Percentiles rank a stretch among this genome's conserved stretches.
Conservation (phyloP, 2,113 vertebrate species). For the Chaetorhynchus papuensis region DNA sequence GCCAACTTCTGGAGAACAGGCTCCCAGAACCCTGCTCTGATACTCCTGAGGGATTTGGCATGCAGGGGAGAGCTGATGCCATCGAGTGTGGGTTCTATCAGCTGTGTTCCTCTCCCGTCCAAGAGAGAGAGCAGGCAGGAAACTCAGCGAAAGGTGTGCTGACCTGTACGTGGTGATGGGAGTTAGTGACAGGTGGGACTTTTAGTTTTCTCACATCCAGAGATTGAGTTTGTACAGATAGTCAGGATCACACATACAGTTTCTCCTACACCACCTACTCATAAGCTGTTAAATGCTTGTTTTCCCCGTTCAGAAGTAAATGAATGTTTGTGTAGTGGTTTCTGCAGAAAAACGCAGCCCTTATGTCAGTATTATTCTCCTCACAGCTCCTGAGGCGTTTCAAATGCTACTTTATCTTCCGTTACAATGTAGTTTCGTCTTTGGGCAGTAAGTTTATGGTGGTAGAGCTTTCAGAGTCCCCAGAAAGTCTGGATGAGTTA, state of each 20-base stretch:
- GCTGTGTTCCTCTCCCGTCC: neutral
- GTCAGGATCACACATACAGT: neutral
- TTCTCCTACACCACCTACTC: constrained; percentile 58
- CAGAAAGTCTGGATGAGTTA: neutral
- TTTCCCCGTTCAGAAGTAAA: constrained; percentile 12
- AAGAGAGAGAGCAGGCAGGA: neutral
- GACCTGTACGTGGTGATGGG: neutral
- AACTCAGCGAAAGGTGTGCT: neutral
- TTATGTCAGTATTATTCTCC: constrained; percentile 35
- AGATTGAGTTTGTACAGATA: neutral
- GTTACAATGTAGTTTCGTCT: neutral
- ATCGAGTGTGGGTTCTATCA: neutral
- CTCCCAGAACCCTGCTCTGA: neutral
- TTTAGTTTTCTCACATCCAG: neutral
- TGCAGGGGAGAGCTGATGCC: neutral
- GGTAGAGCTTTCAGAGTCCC: neutral
- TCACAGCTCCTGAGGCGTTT: neutral
- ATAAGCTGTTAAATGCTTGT: constrained; percentile 35
- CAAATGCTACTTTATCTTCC: neutral
- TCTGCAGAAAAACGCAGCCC: constrained; percentile 15
- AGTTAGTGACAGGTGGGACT: neutral
- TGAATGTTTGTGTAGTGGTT: neutral
- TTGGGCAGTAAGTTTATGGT: neutral
- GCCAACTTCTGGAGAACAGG: neutral
- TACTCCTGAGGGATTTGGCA: neutral